A percentile compares a stretch with the other conserved stretches of the same genome.
phyloP scores from a whole-genome alignment of 2,113 vertebrate species.

The Ctenomys sociabilis region DNA sequence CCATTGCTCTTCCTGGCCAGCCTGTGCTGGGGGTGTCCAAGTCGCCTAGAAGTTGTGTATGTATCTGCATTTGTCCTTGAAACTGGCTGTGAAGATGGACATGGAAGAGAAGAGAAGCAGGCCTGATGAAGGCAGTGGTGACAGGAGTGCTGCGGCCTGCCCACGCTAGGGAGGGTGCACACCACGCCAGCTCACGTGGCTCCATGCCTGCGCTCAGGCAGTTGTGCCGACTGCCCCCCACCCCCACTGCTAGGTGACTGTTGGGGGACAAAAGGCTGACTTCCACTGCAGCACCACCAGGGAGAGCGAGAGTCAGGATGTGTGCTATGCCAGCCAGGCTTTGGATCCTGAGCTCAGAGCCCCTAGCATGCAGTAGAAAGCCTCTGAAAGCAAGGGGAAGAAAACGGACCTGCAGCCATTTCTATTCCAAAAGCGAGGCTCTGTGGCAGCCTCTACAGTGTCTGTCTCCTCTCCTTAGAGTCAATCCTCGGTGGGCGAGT shows the following conservation, averaged over 20 bases:
- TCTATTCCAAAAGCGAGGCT: constrained; percentile 12
- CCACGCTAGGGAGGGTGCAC: rapidly evolving
- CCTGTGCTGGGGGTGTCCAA: not conserved
- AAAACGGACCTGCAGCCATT: not conserved
- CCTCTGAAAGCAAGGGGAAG: not conserved
- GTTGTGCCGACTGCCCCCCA: not conserved
- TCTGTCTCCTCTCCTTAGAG: not conserved
- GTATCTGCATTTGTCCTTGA: not conserved
- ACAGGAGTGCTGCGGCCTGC: not conserved
- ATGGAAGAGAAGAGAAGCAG: not conserved
- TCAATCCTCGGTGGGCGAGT: not conserved
- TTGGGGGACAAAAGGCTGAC: not conserved
- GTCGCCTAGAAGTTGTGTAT: not conserved
- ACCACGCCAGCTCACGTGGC: not conserved
- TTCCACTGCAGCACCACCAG: constrained; percentile 67
- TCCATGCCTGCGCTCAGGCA: not conserved
- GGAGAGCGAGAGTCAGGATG: constrained; percentile 79
- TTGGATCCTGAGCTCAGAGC: not conserved
- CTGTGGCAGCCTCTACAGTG: not conserved
- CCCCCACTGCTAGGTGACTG: not conserved
- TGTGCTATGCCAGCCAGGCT: not conserved
- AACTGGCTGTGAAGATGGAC: not conserved
- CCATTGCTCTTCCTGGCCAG: not conserved
- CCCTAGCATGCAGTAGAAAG: constrained; percentile 18
- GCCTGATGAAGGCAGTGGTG: not conserved